Base-by-base conservation (phyloP, 53 echinoderm and acorn worm genomes). In the Zoroaster sp. region DNA sequence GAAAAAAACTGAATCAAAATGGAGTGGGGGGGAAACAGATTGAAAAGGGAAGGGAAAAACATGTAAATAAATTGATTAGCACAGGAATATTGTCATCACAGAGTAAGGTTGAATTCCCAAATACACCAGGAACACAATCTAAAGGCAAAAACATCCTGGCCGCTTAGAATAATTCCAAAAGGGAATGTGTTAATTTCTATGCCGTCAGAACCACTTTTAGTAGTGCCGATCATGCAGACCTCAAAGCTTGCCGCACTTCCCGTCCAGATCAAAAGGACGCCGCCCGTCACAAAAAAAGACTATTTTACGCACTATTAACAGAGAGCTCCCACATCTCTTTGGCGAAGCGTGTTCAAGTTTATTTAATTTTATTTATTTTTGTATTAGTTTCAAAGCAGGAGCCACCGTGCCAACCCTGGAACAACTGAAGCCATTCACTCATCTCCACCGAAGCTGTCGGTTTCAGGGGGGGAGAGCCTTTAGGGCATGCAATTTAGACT, bases 161-260 rank as follows among this genome's bases (percentile, higher is more conserved):
- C 31, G 53, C 35, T 76, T 76, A 39, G 74, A 7, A 31, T 76
- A 47, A 76, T 45, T 11, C 14, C 23, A 33, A 30, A 39, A 41
- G 11, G 37, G 46, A 65, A 80, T 80, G 80, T 65, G 66, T 80
- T 80, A 80, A 80, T 80, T 80, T 80, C 38, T 40, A 65, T 59
- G 41, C 80, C 30, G 21, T 42, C 67, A 30, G 43, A 32, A 1
- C 13, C 1, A 69, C 82, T 71, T 85, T 85, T 85, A 21, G 17
- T 85, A 21, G 49, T 69, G 83, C 67, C 17, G 35, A 85, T 33
- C 14, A 12, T 9, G 9, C 28, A 40, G 36, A 70, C 85, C 69
- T 85, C 85, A 82, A 92, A 82, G 73, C 12, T 21, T 49, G 72
- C 88, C 82, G 74, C 32, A 4, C 34, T 5, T 32, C 80, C 73